Conservation (phyloP, 2,888 invertebrate species). For the Erynnis tages region DNA sequence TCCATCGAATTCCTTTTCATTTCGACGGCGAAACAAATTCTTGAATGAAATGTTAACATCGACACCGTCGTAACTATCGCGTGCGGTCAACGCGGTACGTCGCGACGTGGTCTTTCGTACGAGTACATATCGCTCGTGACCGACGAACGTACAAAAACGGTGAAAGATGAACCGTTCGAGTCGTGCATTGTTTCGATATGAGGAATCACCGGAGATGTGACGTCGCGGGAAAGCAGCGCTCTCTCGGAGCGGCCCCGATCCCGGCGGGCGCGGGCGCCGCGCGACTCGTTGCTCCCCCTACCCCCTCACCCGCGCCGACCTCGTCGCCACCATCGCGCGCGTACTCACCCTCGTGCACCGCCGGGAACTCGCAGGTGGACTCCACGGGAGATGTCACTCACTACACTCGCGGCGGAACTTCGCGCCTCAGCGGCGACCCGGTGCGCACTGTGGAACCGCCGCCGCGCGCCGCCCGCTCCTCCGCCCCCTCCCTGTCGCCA, state of each 20-base stretch:
- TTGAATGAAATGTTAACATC: too few species aligned
- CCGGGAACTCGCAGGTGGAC: constrained; percentile 6
- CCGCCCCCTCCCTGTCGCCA: too few species aligned
- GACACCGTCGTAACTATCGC: too few species aligned
- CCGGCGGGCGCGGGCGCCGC: constrained; percentile 41
- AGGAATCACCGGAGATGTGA: constrained; percentile 32
- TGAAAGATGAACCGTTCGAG: constrained; percentile 23
- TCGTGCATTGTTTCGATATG: constrained; percentile 26
- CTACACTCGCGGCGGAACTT: constrained; percentile 58
- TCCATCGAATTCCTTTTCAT: constrained; percentile 11
- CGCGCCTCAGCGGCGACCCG: constrained; percentile 63
- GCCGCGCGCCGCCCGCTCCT: constrained; percentile 38
- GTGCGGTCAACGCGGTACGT: background rate
- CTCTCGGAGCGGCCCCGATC: constrained; percentile 46
- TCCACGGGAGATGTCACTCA: constrained; percentile 34
- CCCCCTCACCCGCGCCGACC: background rate
- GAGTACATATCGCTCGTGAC: background rate
- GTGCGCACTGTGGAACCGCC: constrained; percentile 52
- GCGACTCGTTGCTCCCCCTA: constrained; percentile 40
- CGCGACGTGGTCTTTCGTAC: background rate
- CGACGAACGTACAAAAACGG: constrained; percentile 1
- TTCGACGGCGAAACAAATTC: too few species aligned
- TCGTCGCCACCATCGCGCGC: too few species aligned
- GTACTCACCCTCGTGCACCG: constrained; percentile 18
- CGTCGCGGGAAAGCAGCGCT: constrained; percentile 50